Percentiles rank a stretch among this genome's conserved stretches.
phyloP scores from a whole-genome alignment of 2,113 vertebrate species.

The Sorex araneus region DNA sequence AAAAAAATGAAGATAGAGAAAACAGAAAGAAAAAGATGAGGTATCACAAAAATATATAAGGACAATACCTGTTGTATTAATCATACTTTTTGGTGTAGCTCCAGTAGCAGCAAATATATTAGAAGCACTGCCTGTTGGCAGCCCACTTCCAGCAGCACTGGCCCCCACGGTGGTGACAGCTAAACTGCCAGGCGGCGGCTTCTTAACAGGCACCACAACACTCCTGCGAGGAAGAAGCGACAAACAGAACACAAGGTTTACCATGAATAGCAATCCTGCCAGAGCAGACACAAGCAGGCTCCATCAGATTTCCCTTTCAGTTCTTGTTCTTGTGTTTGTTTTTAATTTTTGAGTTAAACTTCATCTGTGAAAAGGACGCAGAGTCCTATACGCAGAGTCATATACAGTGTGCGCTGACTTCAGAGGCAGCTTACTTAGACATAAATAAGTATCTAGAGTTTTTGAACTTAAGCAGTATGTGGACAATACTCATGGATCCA shows the following conservation, averaged over 20 bases:
- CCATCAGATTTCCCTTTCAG: not conserved
- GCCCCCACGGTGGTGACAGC: slow-evolving; percentile 94
- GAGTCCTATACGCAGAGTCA: not conserved
- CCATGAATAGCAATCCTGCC: not conserved
- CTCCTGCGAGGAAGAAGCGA: slow-evolving; percentile 89
- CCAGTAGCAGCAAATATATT: slow-evolving; percentile 96
- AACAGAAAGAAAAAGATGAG: slow-evolving; percentile 85
- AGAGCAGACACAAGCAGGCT: too few species aligned
- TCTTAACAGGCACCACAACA: slow-evolving; percentile 97
- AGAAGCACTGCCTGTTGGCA: slow-evolving; percentile 92
- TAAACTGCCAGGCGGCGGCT: slow-evolving; percentile 93
- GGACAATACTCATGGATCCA: not conserved
- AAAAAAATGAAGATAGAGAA: slow-evolving; percentile 77
- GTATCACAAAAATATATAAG: slow-evolving; percentile 89
- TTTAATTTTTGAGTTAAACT: not conserved
- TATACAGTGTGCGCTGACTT: not conserved
- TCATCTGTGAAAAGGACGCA: not conserved
- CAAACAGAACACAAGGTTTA: not conserved
- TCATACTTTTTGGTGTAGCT: slow-evolving; percentile 97
- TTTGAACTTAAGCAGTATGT: not conserved
- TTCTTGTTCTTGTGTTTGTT: not conserved
- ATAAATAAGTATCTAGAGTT: not conserved
- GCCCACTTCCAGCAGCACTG: slow-evolving; percentile 89
- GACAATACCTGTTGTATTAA: slow-evolving; percentile 97
- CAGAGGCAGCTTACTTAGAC: too few species aligned